Conservation (phyloP, 1,140 invertebrate species). For the Cherax destructor region DNA sequence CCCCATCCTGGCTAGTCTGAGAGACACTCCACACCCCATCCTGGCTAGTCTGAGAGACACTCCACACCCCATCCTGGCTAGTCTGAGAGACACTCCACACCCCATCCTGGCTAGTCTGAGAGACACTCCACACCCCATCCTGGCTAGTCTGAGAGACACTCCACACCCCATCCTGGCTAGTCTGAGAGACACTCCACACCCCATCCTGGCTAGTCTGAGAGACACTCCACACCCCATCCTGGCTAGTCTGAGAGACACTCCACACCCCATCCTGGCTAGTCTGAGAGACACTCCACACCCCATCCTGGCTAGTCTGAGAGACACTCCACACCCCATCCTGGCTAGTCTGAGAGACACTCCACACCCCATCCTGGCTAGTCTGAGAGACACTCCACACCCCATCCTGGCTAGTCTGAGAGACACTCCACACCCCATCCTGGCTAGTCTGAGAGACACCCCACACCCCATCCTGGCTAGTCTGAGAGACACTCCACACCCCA, state of each 20-base stretch:
- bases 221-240: neutral
- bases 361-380: no score
- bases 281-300: constrained; percentile 28
- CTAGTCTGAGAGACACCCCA: constrained; percentile 14
- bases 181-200: constrained; percentile 28
- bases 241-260: neutral
- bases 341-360: constrained; percentile 17
- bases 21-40: constrained; percentile 23
- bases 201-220: constrained; percentile 2
- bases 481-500: neutral
- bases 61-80: constrained; percentile 7
- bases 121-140: constrained; percentile 1
- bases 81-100: constrained; percentile 15
- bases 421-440: constrained; percentile 16
- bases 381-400: neutral
- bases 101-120: no score
- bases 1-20: constrained; percentile 8
- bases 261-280: constrained; percentile 11
- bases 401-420: constrained; percentile 12
- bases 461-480: no score
- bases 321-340: constrained; percentile 22
- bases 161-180: constrained; percentile 14
- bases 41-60: constrained; percentile 15
- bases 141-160: constrained; percentile 11
- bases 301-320: constrained; percentile 6